A percentile compares a stretch with the other conserved stretches of the same genome.
Conservation (phyloP, 2,888 invertebrate species). For the Rutpela maculata region DNA sequence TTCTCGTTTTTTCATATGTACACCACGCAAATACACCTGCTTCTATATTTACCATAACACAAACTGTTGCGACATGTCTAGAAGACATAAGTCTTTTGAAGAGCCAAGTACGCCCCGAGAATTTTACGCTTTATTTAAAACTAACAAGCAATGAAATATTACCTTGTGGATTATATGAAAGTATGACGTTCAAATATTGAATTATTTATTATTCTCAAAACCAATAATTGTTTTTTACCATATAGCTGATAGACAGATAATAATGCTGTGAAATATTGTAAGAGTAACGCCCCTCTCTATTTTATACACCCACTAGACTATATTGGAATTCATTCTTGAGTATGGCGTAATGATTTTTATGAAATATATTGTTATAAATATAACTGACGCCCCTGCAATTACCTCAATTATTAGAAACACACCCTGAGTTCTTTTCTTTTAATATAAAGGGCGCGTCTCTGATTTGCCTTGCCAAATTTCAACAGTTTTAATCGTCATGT, state of each 20-base stretch:
- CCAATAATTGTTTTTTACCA: conserved; percentile 42
- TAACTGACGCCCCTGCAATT: not conserved
- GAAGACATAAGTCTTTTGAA: conserved; percentile 1
- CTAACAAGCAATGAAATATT: not conserved
- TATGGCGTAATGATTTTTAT: conserved; percentile 1
- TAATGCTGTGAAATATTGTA: conserved; percentile 45
- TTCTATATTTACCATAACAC: conserved; percentile 9
- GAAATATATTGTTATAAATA: not conserved
- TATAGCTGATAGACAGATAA: conserved; percentile 27
- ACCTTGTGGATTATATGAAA: not conserved
- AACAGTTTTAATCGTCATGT: no score
- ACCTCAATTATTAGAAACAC: not conserved
- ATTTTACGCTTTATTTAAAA: not conserved
- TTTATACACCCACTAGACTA: conserved; percentile 35
- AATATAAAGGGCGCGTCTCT: no score
- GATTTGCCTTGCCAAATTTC: no score
- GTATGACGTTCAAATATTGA: conserved; percentile 33
- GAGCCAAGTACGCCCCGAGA: not conserved
- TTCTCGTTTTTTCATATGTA: conserved; percentile 8
- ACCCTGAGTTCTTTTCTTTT: not conserved
- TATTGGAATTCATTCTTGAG: conserved; percentile 9
- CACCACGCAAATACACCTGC: conserved; percentile 25
- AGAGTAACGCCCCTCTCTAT: conserved; percentile 38
- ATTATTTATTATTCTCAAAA: conserved; percentile 37
- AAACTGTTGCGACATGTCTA: not conserved